A percentile compares a stretch with the other conserved stretches of the same genome.
Evolutionary conservation across 2,888 invertebrate species (phyloP).

Genomic region (Amorpha juglandis): DNA sequence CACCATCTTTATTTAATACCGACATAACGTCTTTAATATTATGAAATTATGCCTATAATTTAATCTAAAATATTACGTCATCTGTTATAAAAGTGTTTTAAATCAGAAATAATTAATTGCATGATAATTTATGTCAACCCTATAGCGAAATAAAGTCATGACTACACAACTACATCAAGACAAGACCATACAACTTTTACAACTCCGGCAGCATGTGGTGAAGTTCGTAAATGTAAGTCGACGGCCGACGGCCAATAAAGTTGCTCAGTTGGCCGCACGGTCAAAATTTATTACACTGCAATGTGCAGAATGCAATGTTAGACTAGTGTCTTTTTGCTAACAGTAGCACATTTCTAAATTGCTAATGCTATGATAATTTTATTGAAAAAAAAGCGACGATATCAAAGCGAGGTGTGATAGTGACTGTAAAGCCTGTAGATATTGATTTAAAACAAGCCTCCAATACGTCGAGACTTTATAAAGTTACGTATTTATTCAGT

Average conservation of each 20-base stretch:
- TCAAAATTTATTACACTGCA: constrained; percentile 4
- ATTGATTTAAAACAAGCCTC: too few species aligned
- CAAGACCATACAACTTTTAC: neutral
- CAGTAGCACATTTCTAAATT: too few species aligned
- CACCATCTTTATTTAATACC: too few species aligned
- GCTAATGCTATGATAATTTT: too few species aligned
- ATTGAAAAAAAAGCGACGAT: too few species aligned
- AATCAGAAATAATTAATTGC: neutral
- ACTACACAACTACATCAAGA: neutral
- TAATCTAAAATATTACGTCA: neutral
- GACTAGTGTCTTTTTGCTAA: neutral
- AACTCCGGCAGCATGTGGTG: neutral
- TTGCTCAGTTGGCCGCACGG: neutral
- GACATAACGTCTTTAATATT: too few species aligned
- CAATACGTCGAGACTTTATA: too few species aligned
- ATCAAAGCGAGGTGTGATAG: too few species aligned
- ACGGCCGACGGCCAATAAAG: neutral
- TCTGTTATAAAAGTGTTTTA: neutral
- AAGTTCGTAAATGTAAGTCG: constrained; percentile 9
- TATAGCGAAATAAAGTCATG: neutral
- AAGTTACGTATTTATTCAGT: too few species aligned
- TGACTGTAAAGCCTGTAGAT: too few species aligned
- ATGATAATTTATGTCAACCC: neutral
- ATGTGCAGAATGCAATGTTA: neutral
- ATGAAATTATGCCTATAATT: too few species aligned